phyloP scores from a whole-genome alignment of 2,797 vertebrate species.

The Heterohyrax brucei region DNA sequence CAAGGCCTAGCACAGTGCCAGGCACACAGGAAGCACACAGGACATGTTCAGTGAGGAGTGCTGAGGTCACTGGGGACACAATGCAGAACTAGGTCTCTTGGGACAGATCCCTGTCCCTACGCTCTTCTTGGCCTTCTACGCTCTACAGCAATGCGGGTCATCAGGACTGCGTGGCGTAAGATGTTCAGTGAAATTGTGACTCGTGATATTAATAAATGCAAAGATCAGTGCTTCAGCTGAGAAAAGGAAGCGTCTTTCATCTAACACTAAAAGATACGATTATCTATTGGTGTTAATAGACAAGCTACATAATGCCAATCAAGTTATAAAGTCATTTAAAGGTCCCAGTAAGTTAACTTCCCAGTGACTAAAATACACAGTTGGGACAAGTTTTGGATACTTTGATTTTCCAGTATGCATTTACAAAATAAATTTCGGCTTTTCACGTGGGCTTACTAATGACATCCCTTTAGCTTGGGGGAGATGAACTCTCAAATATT shows the following conservation, averaged over 20 bases:
- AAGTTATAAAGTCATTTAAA: not conserved
- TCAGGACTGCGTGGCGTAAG: not conserved
- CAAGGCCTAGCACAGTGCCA: not conserved
- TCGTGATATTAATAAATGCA: not conserved
- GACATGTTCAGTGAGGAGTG: not conserved
- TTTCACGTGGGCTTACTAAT: slow-evolving; percentile 21
- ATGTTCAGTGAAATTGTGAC: not conserved
- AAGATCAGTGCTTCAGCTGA: not conserved
- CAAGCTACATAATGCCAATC: not conserved
- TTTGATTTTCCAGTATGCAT: not conserved
- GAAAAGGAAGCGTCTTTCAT: not conserved
- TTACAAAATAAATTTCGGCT: not conserved
- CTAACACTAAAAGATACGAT: not conserved
- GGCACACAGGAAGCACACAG: not conserved
- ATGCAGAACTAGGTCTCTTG: not conserved
- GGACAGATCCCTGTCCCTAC: not conserved
- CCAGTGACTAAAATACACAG: not conserved
- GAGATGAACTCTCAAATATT: slow-evolving; percentile 36
- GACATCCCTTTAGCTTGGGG: not conserved
- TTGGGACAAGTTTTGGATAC: not conserved
- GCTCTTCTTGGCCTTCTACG: not conserved
- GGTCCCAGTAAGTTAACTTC: not conserved
- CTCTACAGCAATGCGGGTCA: too few species aligned
- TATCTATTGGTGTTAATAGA: too few species aligned
- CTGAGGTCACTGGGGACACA: not conserved